Base-by-base conservation (phyloP, 2,888 invertebrate genomes). In the Acrobasis suavella region DNA sequence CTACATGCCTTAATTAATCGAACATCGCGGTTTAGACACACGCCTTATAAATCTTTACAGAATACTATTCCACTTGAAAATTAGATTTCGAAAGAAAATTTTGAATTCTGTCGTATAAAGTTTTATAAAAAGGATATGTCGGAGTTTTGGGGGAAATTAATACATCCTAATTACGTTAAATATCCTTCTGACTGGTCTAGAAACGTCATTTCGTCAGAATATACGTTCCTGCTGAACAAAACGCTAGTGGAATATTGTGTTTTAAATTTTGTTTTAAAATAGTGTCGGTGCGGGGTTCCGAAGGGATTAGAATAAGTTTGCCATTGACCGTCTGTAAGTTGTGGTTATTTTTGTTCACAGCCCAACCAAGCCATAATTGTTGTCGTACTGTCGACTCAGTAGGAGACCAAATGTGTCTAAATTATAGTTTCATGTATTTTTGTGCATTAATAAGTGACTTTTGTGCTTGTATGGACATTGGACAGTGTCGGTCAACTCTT, bases 1-100 rank as follows among this genome's bases (percentile, higher is more conserved):
- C 52, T 60, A 38, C 22, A 55, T 56, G 62, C 37, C 50, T 56
- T 49, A 49, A 12, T 55, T 50, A 49, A 50, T 32, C 42, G 12
- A 12, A 42, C 14, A 22, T 42, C 9, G 17, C 17, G 17, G n/a
- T 42, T 42, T 56, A 8, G 17, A 42, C 42, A 42, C 14, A 2
- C 42, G 42, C 14, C 42, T 46, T 42, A 56, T 14, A 56, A 46
- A n/a, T 22, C 42, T 56, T 8, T 56, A 56, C 42, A 22, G n/a
- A 46, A n/a, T 14, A 8, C 16, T 56, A 10, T 14, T 2, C 22
- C 14, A 46, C n/a, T 46, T 3, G n/a, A 46, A 46, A 46, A n/a
- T 12, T 10, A 46, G 5, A 46, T 46, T 12, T 46, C 32, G 7
- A 32, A 32, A 32, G 32, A 32, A 32, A 32, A 32, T 32, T 32